phyloP scores from a whole-genome alignment of 2,113 vertebrate species.

The Falco punctatus region DNA sequence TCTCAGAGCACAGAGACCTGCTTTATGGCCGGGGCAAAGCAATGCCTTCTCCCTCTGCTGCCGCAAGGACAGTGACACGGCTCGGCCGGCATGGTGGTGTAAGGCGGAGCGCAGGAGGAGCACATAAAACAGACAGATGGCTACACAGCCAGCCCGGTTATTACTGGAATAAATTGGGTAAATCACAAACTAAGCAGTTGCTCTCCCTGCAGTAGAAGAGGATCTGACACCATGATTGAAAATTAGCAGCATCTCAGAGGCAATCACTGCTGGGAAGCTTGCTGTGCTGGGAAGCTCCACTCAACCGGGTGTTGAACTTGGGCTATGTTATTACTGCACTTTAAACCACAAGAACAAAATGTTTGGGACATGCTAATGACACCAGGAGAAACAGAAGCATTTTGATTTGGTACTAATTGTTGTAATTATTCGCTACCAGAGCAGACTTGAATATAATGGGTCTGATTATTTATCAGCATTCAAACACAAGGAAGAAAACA shows the following conservation, averaged over 20 bases:
- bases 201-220: slow-evolving; percentile 28
- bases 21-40: rapidly evolving
- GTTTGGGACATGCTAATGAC: slow-evolving; percentile 61
- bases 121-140: slow-evolving; percentile 38
- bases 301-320: background rate
- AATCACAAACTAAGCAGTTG: slow-evolving; percentile 59
- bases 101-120: background rate
- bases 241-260: slow-evolving; percentile 53
- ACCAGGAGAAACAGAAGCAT: slow-evolving; percentile 54
- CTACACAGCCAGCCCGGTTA: background rate
- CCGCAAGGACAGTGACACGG: rapidly evolving
- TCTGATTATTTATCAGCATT: slow-evolving; percentile 62
- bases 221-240: slow-evolving; percentile 52
- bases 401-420: slow-evolving; percentile 61
- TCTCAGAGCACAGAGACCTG: rapidly evolving
- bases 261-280: slow-evolving; percentile 15
- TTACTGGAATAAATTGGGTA: slow-evolving; percentile 40
- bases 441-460: slow-evolving; percentile 26
- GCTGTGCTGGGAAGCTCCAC: slow-evolving; percentile 10
- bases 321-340: slow-evolving; percentile 18
- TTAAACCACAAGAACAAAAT: slow-evolving; percentile 61
- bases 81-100: rapidly evolving
- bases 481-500: slow-evolving; percentile 47
- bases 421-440: slow-evolving; percentile 52
- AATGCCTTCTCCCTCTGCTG: background rate